Conservation (phyloP, 2,113 vertebrate genomes). For the Hiodon alosoides region DNA sequence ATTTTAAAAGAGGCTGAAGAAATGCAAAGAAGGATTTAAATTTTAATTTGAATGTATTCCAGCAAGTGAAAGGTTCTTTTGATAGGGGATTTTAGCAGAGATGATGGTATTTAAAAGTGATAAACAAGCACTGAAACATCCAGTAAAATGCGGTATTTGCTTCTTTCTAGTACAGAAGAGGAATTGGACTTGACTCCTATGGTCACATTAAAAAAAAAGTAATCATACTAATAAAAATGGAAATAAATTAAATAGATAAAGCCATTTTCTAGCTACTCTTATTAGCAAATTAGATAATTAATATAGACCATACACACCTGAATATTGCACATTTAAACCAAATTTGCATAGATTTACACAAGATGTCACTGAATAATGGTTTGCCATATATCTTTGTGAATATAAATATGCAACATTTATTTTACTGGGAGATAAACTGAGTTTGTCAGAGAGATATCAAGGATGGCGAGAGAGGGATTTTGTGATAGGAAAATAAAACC, state of each 20-base stretch:
- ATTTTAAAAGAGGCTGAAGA: conserved; percentile 79
- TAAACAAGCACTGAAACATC: conserved; percentile 79
- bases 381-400: conserved; percentile 5
- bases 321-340: conserved; percentile 7
- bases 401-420: not conserved
- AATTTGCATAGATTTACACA: not conserved
- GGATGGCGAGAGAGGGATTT: not conserved
- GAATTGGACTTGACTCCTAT: conserved; percentile 54
- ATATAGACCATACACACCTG: conserved; percentile 51
- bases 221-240: conserved; percentile 69
- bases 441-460: not conserved
- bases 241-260: conserved; percentile 55
- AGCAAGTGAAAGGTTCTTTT: conserved; percentile 82
- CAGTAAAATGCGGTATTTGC: conserved; percentile 66
- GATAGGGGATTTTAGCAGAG: conserved; percentile 77
- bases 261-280: conserved; percentile 53
- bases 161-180: conserved; percentile 62
- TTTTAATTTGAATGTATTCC: conserved; percentile 84
- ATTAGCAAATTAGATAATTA: conserved; percentile 55
- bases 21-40: conserved; percentile 82
- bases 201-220: conserved; percentile 65
- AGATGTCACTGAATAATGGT: not conserved
- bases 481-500: not conserved
- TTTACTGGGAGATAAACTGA: not conserved
- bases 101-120: conserved; percentile 82